Evolutionary conservation across 2,888 invertebrate genomes (phyloP).

Genomic region (Balanococcus diminutus): DNA sequence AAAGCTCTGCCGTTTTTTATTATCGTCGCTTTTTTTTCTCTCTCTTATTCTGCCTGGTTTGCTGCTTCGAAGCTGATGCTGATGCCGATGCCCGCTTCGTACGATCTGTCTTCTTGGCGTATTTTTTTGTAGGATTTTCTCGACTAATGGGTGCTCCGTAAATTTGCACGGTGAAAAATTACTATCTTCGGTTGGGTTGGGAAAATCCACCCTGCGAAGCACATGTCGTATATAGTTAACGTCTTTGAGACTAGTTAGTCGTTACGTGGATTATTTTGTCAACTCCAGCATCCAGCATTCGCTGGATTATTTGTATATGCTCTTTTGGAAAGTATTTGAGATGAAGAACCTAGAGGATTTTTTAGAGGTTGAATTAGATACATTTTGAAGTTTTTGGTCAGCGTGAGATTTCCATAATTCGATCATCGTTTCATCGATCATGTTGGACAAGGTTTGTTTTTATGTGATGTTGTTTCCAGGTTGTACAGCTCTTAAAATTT

Average conservation of each 20-base stretch:
- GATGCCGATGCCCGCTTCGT: neutral
- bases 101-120: conserved; percentile 24
- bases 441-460: no score
- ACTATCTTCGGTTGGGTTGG: neutral
- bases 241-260: neutral
- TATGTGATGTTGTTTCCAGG: no score
- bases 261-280: neutral
- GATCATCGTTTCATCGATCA: no score
- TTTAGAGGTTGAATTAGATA: no score
- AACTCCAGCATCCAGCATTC: no score
- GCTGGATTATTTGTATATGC: no score
- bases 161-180: conserved; percentile 23
- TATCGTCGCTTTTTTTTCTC: conserved; percentile 33
- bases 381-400: no score
- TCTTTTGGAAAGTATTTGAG: no score
- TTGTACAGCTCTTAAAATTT: no score
- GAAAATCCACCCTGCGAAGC: neutral
- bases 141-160: conserved; percentile 30
- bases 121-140: conserved; percentile 10
- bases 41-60: neutral
- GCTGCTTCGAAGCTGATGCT: neutral
- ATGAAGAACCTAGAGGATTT: no score
- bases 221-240: no score
- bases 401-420: no score
- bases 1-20: conserved; percentile 44